Percentiles rank a stretch among this genome's conserved stretches.
Conservation (phyloP, 1,140 invertebrate species). For the Bombus fervidus region DNA sequence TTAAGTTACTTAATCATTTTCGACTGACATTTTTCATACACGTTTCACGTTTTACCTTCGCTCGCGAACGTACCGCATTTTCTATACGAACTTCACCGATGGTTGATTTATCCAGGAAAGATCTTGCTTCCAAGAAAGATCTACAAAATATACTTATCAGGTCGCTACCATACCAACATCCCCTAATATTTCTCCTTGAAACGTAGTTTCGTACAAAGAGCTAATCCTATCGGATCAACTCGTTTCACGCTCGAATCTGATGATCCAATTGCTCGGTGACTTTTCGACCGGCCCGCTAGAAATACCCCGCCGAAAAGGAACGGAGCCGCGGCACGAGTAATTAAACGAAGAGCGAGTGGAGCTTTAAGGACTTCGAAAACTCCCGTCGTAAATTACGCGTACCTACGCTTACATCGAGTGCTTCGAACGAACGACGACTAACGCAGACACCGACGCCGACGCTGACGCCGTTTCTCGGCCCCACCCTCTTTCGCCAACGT, state of each 20-base stretch:
- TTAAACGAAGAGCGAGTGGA: constrained; percentile 54
- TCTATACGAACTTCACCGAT: too few relatives aligned
- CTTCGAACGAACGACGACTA: background rate
- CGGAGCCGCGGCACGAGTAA: constrained; percentile 44
- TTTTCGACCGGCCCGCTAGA: background rate
- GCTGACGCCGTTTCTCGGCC: background rate
- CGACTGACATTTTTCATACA: background rate
- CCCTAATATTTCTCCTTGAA: background rate
- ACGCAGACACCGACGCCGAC: constrained; percentile 1
- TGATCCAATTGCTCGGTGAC: background rate
- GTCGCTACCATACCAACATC: background rate
- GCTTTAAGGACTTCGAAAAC: constrained; percentile 65
- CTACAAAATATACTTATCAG: background rate
- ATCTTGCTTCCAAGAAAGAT: background rate
- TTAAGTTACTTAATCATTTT: background rate
- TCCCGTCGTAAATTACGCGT: constrained; percentile 62
- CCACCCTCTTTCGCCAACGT: background rate
- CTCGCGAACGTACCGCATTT: too few relatives aligned
- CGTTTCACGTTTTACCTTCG: background rate
- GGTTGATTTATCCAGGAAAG: too few relatives aligned
- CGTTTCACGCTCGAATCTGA: background rate
- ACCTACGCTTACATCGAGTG: constrained; percentile 56
- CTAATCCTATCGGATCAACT: background rate
- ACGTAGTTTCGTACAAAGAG: background rate
- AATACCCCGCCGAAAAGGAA: constrained; percentile 10